A percentile compares a stretch with the other conserved stretches of the same genome.
phyloP scores from a whole-genome alignment of 2,113 vertebrate species.

The Physeter macrocephalus region DNA sequence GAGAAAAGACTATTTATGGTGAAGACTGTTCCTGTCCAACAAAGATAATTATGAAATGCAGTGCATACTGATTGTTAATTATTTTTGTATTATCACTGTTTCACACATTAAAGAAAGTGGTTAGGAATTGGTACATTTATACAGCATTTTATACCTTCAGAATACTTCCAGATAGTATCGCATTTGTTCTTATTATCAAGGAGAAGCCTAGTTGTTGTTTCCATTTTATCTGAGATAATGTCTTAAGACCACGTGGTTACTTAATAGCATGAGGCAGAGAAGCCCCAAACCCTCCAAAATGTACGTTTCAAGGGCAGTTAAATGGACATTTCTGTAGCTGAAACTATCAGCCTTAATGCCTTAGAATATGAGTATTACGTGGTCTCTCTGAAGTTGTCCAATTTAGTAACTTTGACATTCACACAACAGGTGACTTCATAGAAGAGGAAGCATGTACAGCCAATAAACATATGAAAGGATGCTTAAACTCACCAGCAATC shows the following conservation, averaged over 20 bases:
- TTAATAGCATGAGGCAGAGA: neutral
- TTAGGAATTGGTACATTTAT: neutral
- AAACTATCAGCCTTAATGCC: neutral
- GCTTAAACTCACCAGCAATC: neutral
- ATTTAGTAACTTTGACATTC: neutral
- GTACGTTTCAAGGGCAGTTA: neutral
- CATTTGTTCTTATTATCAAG: neutral
- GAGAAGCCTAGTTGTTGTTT: neutral
- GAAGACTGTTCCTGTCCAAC: neutral
- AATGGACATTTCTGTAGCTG: neutral
- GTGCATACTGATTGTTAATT: neutral
- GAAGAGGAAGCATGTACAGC: neutral
- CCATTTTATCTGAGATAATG: neutral
- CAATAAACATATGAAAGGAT: neutral
- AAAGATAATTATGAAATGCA: constrained; percentile 3
- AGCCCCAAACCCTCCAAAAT: neutral
- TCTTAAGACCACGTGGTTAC: neutral
- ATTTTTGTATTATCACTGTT: neutral
- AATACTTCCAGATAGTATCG: neutral
- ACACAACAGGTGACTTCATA: neutral
- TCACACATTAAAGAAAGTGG: neutral
- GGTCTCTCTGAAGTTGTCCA: neutral
- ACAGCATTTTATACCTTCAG: neutral
- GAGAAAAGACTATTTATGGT: neutral
- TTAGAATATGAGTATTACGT: neutral